Conservation (phyloP, 2,888 invertebrate genomes). For the Scaptomyza tumidula region DNA sequence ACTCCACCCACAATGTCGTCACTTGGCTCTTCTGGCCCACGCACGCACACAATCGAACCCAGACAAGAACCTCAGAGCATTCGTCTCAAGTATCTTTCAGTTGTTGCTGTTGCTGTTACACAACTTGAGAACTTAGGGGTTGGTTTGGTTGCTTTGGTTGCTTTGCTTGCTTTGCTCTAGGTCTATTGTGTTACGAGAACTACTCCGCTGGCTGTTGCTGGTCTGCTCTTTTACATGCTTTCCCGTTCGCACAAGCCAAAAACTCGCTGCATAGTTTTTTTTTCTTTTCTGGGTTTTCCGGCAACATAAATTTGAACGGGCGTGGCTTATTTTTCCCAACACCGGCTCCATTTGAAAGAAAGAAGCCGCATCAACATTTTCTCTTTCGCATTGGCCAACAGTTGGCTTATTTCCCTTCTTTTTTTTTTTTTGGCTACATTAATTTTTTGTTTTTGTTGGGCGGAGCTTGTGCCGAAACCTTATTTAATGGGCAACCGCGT, state of each 20-base stretch:
- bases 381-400: constrained; percentile 61
- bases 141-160: constrained; percentile 70
- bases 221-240: constrained; percentile 30
- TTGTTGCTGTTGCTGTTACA: constrained; percentile 28
- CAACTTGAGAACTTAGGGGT: constrained; percentile 66
- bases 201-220: constrained; percentile 42
- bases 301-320: constrained; percentile 73
- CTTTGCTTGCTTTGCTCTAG: constrained; percentile 69
- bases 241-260: constrained; percentile 45
- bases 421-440: constrained; percentile 46
- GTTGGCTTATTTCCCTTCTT: constrained; percentile 40
- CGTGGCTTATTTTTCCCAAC: constrained; percentile 69
- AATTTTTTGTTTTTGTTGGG: constrained; percentile 55
- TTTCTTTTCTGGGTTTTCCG: constrained; percentile 65
- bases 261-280: constrained; percentile 55
- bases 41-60: constrained; percentile 22
- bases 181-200: constrained; percentile 77
- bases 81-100: constrained; percentile 68
- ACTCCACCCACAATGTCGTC: constrained; percentile 76
- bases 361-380: constrained; percentile 49
- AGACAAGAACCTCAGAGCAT: constrained; percentile 24
- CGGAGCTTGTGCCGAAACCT: constrained; percentile 64
- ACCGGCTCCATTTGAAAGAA: constrained; percentile 48
- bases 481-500: constrained; percentile 49
- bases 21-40: constrained; percentile 35